Evolutionary conservation across 1,140 invertebrate species (phyloP), one percentile per base, ranked within the genome.

Genomic region (Trichonephila clavata): DNA sequence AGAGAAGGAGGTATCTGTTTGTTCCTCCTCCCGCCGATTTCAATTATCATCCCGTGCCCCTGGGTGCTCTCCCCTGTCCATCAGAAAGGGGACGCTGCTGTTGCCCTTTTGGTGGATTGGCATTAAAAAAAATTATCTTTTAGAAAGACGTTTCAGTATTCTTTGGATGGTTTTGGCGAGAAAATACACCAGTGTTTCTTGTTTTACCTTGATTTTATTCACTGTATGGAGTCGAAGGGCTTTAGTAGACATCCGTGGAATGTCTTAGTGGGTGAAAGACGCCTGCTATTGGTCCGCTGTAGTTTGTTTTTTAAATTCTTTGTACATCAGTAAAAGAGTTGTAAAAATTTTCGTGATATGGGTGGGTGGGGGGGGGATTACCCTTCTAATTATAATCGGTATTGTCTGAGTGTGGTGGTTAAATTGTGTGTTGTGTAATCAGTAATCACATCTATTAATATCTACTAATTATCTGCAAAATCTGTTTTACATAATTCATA

Each of bases 11-110:
- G 77, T 59, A 59, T 83, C 18, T 91, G 77, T 91, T 83, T 91
- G 80, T 84, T 65, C 77, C 24, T 27, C 90, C 90, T 59, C 16
- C 77, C 80, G 77, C 20, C 20, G 65, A 63, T 91, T 91, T 91
- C 90, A 91, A 91, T 91, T 91, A 91, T 80, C 71, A 77, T 43
- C 32, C 59, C 10, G 60, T 77, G 63, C 63, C 86, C 87, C 87
- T 57, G 39, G 61, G 84, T 60, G n/a, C 13, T 20, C 77, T 39
- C 27, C 32, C 32, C 65, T 89, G 87, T 89, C 87, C 60, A 63
- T 89, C 87, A 89, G 10, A n/a, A 7, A 50, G 50, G 50, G 50
- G 50, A 50, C 71, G 18, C 68, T 71, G 68, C 27, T 71, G 68
- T 71, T 71, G 68, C 68, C 63, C n/a, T 65, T 65, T 65, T 65